phyloP scores from a whole-genome alignment of 2,113 vertebrate species.

The Rhineura floridana region DNA sequence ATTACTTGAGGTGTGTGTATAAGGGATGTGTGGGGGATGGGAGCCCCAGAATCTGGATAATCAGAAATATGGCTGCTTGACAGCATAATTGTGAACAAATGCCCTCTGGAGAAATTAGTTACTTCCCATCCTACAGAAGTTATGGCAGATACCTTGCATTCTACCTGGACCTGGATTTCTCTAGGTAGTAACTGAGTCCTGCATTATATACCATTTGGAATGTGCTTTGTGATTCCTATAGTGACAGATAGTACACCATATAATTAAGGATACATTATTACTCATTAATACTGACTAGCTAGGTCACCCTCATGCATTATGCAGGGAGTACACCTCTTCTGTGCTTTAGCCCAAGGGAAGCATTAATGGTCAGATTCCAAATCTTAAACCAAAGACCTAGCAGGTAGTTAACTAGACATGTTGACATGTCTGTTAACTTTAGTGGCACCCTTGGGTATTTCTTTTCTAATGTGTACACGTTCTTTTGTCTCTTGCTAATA shows the following conservation, averaged over 20 bases:
- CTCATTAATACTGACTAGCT: slow-evolving; percentile 32
- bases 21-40: background rate
- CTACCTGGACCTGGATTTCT: slow-evolving; percentile 22
- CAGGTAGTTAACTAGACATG: slow-evolving; percentile 31
- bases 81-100: slow-evolving; percentile 9
- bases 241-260: slow-evolving; percentile 35
- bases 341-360: slow-evolving; percentile 21
- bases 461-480: slow-evolving; percentile 20
- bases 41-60: background rate
- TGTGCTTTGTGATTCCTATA: slow-evolving; percentile 30
- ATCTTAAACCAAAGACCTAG: slow-evolving; percentile 17
- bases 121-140: slow-evolving; percentile 27
- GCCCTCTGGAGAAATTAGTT: slow-evolving; percentile 1
- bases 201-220: background rate
- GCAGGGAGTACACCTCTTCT: slow-evolving; percentile 1
- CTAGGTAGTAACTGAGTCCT: slow-evolving; percentile 25
- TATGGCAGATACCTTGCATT: slow-evolving; percentile 43
- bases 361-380: slow-evolving; percentile 36
- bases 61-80: background rate
- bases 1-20: background rate
- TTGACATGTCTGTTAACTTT: slow-evolving; percentile 39
- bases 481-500: slow-evolving; percentile 54
- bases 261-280: slow-evolving; percentile 31
- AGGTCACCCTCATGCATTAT: slow-evolving; percentile 7
- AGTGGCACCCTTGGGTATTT: slow-evolving; percentile 10